A percentile compares a stretch with the other conserved stretches of the same genome.
These are phyloP conservation scores for Sinocyclocheilus maitianheensis DNA, from an alignment of 2,113 vertebrate genomes.

Conservation along the genomic window DNA sequence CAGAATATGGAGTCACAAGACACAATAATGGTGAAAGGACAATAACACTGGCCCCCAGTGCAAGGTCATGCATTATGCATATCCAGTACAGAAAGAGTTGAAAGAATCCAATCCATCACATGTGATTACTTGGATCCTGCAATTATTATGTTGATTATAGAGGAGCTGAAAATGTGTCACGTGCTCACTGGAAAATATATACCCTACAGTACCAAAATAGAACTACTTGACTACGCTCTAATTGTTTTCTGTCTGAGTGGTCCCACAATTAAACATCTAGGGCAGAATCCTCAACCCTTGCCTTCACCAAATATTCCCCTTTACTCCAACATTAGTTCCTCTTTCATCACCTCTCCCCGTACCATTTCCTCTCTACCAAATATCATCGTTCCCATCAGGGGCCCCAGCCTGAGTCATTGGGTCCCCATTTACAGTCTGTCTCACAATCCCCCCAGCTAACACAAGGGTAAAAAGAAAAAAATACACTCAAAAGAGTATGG, in stretches of 20 bases:
- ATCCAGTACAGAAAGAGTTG: not conserved
- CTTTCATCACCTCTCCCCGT: slow-evolving; percentile 29
- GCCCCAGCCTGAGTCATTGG: slow-evolving; percentile 39
- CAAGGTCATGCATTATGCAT: not conserved
- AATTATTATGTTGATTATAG: slow-evolving; percentile 25
- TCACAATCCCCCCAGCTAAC: slow-evolving; percentile 5
- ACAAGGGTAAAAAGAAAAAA: not conserved
- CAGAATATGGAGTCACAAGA: not conserved
- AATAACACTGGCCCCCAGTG: not conserved
- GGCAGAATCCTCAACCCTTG: slow-evolving; percentile 5
- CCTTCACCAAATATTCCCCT: slow-evolving; percentile 1
- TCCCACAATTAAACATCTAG: slow-evolving; percentile 40
- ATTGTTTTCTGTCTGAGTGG: slow-evolving; percentile 38
- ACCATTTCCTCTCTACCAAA: slow-evolving; percentile 37
- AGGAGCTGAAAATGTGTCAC: not conserved
- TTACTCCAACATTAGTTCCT: not conserved
- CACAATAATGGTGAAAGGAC: not conserved
- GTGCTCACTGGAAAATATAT: slow-evolving; percentile 15
- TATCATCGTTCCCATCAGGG: slow-evolving; percentile 26
- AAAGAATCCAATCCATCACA: not conserved
- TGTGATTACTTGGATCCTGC: not conserved
- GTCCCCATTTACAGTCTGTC: slow-evolving; percentile 35
- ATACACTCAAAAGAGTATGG: not conserved
- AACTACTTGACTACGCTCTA: slow-evolving; percentile 18
- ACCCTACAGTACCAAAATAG: slow-evolving; percentile 25